phyloP scores from a whole-genome alignment of 2,113 vertebrate species.

The Drymodes brunneopygia region DNA sequence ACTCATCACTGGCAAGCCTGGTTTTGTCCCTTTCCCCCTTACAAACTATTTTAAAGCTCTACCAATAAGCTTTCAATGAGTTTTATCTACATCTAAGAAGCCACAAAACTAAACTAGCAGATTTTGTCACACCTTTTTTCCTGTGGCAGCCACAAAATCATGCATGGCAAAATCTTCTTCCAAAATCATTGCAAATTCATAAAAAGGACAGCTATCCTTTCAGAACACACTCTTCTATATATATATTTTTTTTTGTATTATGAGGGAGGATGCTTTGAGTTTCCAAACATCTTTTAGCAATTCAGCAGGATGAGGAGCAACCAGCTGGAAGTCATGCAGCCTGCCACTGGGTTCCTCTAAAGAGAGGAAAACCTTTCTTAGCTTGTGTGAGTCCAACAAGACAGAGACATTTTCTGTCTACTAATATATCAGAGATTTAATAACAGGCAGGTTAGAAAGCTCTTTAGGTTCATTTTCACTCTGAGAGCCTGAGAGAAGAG shows the following conservation, averaged over 20 bases:
- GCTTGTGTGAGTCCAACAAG: background rate
- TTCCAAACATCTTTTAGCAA: background rate
- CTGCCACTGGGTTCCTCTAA: background rate
- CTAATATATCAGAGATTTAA: background rate
- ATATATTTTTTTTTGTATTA: background rate
- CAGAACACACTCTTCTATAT: background rate
- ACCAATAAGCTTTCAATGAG: background rate
- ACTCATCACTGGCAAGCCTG: background rate
- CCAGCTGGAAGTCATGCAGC: background rate
- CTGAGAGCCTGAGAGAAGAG: background rate
- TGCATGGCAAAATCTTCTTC: background rate
- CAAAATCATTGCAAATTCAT: background rate
- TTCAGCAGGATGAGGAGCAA: background rate
- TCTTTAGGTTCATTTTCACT: background rate
- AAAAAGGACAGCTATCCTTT: background rate
- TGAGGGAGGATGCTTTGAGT: background rate
- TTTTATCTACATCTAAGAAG: too few species aligned
- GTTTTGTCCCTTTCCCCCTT: background rate
- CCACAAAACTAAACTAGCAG: too few species aligned
- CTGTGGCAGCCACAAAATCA: background rate
- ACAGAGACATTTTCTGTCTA: background rate
- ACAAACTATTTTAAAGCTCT: background rate
- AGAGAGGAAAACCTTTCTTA: background rate
- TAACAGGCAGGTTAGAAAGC: background rate
- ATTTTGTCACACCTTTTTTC: background rate